Conservation (phyloP, 2,888 invertebrate genomes). For the Pristionchus mayeri region DNA sequence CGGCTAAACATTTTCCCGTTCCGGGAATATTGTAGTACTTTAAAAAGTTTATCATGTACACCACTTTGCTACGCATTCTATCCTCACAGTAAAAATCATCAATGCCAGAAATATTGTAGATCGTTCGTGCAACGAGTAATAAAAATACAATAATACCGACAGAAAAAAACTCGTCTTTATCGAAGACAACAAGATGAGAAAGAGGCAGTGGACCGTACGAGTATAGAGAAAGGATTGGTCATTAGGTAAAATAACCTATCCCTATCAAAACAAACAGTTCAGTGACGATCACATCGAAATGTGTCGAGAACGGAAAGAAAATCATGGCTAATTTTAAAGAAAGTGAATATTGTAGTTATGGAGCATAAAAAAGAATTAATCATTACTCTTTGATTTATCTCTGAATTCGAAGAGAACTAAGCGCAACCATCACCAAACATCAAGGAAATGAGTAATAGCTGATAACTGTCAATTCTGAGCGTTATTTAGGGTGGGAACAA, state of each 20-base stretch:
- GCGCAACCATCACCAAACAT: background rate
- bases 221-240: background rate
- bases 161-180: constrained; percentile 14
- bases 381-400: constrained; percentile 27
- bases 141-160: background rate
- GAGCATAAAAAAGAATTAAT: constrained; percentile 2
- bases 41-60: too few species aligned
- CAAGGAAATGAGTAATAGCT: background rate
- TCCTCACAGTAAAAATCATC: background rate
- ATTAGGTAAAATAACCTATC: background rate
- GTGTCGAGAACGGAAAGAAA: background rate
- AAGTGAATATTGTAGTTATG: constrained; percentile 12
- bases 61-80: too few species aligned
- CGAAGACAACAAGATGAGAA: background rate
- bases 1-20: too few species aligned
- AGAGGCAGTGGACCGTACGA: constrained; percentile 14
- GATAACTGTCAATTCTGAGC: background rate
- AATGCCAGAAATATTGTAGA: background rate
- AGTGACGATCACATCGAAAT: background rate
- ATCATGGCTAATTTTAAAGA: background rate
- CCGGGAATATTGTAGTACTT: too few species aligned
- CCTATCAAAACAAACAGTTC: background rate
- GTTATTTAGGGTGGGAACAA: background rate
- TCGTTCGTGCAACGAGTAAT: background rate
- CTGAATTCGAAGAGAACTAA: background rate